phyloP scores from a whole-genome alignment of 2,113 vertebrate genomes.

The Grus americana region DNA sequence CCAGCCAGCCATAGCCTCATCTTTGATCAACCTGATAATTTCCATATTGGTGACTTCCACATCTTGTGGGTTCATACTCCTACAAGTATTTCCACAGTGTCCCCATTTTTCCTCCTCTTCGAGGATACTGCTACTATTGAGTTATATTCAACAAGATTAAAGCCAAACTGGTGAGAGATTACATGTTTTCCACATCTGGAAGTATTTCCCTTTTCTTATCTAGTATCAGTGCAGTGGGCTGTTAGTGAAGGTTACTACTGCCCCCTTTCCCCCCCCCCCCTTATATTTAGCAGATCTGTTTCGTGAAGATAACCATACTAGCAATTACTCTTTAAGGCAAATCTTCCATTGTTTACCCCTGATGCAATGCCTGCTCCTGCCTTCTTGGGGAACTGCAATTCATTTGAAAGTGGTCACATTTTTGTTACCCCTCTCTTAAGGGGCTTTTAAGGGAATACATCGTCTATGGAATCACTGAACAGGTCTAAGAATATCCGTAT shows the following conservation, averaged over 20 bases:
- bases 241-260: not conserved
- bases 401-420: not conserved
- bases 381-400: not conserved
- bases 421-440: not conserved
- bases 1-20: not conserved
- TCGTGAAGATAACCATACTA: not conserved
- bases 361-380: not conserved
- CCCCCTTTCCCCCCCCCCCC: accelerated
- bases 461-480: not conserved
- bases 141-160: not conserved
- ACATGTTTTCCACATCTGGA: not conserved
- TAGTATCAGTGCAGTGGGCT: not conserved
- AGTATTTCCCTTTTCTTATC: not conserved
- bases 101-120: not conserved
- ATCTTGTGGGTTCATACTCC: not conserved
- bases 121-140: not conserved
- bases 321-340: not conserved
- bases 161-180: not conserved
- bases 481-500: not conserved
- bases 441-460: not conserved
- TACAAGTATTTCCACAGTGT: not conserved
- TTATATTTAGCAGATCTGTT: not conserved
- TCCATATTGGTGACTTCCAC: not conserved
- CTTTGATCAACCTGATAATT: not conserved
- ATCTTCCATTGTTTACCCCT: not conserved